Percentiles rank a stretch among this genome's conserved stretches.
These are phyloP conservation scores for Phrynosoma platyrhinos DNA, from an alignment of 2,113 vertebrate genomes.

Conservation along the genomic window DNA sequence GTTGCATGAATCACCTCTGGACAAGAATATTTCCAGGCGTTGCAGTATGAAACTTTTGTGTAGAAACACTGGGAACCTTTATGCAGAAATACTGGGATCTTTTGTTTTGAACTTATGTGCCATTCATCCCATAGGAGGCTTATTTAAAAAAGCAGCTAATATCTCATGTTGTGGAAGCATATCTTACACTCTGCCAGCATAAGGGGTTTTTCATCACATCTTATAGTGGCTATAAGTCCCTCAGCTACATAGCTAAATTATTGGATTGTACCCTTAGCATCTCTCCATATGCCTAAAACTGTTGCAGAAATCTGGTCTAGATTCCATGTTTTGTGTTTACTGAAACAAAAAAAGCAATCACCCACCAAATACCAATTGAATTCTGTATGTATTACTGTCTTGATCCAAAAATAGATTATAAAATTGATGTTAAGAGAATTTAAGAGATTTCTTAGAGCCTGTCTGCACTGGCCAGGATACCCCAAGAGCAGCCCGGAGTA, in stretches of 20 bases:
- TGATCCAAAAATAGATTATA: neutral
- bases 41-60: neutral
- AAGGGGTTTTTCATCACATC: neutral
- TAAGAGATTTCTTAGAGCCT: no score
- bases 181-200: no score
- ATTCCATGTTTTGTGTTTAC: no score
- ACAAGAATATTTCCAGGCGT: neutral
- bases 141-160: neutral
- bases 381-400: neutral
- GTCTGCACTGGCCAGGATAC: no score
- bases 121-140: neutral
- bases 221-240: neutral
- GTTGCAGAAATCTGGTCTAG: no score
- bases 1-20: neutral
- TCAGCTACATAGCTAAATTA: neutral
- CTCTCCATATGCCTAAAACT: neutral
- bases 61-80: neutral
- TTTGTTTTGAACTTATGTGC: neutral
- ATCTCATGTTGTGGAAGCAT: no score
- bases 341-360: no score
- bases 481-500: no score
- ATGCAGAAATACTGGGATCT: neutral
- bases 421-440: no score
- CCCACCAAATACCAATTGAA: neutral
- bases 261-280: neutral